Evolutionary conservation across 1,140 invertebrate species (phyloP).

Genomic region (Bombus haemorrhoidalis): DNA sequence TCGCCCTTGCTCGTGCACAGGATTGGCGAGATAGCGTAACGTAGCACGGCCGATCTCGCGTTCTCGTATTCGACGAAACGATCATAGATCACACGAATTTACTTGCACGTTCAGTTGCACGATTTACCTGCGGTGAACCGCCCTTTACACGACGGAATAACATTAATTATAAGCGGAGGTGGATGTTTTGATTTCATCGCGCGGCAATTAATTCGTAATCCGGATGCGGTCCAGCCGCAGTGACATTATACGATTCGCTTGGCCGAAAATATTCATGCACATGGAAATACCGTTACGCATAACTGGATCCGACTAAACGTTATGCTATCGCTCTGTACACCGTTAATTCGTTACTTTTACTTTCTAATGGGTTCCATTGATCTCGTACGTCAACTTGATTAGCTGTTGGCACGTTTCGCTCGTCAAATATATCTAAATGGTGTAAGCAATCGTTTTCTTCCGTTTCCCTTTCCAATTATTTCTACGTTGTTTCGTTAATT

Average conservation of each 20-base stretch:
- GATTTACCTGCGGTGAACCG: conserved; percentile 68
- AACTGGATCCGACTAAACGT: conserved; percentile 52
- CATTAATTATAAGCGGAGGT: conserved; percentile 70
- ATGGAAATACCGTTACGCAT: conserved; percentile 67
- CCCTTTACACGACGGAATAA: conserved; percentile 68
- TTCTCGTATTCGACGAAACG: conserved; percentile 23
- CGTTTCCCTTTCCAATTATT: too few species aligned
- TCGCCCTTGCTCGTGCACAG: background rate
- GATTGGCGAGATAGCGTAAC: too few species aligned
- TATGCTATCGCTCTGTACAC: background rate
- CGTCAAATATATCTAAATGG: too few species aligned
- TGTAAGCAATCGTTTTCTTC: too few species aligned
- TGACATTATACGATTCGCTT: conserved; percentile 69
- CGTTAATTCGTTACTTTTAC: conserved; percentile 9
- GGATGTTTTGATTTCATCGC: conserved; percentile 69
- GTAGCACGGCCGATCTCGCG: too few species aligned
- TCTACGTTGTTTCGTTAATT: too few species aligned
- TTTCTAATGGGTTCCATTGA: background rate
- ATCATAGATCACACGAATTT: conserved; percentile 66
- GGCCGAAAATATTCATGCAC: conserved; percentile 68
- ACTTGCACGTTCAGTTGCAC: conserved; percentile 59
- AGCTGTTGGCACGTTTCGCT: background rate
- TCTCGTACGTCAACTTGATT: background rate
- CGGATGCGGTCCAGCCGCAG: conserved; percentile 67
- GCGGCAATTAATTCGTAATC: conserved; percentile 69